A percentile compares a stretch with the other conserved stretches of the same genome.
Conservation (phyloP, 2,797 vertebrate species). For the Mustela erminea region DNA sequence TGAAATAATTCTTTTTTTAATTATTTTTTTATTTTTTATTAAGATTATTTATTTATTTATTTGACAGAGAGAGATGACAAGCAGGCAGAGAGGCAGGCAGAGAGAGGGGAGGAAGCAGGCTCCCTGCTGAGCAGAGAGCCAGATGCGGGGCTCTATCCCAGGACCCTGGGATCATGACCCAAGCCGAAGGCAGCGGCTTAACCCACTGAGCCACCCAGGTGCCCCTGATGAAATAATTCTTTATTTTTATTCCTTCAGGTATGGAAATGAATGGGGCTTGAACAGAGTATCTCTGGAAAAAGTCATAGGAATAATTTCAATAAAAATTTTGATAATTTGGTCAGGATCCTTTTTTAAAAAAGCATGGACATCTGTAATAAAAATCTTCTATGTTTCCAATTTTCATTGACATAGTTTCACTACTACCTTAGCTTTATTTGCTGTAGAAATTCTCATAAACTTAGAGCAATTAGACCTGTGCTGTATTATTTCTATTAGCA, state of each 20-base stretch:
- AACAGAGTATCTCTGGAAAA: not conserved
- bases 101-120: too few relatives aligned
- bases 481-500: not conserved
- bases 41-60: too few relatives aligned
- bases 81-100: too few relatives aligned
- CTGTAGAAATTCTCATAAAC: not conserved
- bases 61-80: too few relatives aligned
- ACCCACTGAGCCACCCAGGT: too few relatives aligned
- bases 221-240: not conserved
- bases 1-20: not conserved
- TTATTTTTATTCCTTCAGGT: not conserved
- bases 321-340: not conserved
- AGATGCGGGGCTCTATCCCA: too few relatives aligned
- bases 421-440: not conserved
- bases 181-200: too few relatives aligned
- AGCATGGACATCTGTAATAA: not conserved
- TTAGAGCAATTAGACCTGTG: not conserved
- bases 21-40: too few relatives aligned
- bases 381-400: not conserved
- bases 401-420: not conserved
- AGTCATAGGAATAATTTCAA: not conserved
- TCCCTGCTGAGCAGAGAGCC: too few relatives aligned
- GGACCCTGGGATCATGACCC: too few relatives aligned
- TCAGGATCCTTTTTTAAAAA: not conserved
- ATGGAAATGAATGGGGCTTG: not conserved